Conservation (phyloP, 2,113 vertebrate species). For the Cisticola juncidis region DNA sequence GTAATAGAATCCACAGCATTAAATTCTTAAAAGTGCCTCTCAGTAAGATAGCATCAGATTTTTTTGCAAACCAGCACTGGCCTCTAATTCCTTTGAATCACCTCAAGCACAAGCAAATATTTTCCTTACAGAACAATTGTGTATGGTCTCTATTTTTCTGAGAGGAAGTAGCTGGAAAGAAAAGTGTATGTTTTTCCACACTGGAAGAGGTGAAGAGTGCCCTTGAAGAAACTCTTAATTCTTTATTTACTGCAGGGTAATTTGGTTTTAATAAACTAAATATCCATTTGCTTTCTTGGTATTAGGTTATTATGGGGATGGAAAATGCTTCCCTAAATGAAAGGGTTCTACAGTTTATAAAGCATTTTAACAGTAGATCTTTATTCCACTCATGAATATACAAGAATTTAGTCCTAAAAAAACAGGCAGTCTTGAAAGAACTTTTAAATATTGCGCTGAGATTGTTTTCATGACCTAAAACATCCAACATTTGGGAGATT, state of each 20-base stretch:
- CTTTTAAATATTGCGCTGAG: background rate
- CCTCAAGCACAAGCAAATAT: background rate
- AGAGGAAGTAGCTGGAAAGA: background rate
- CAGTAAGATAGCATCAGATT: background rate
- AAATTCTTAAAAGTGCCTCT: background rate
- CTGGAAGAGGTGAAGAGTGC: background rate
- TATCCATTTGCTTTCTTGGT: background rate
- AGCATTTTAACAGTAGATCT: conserved; percentile 17
- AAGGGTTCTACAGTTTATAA: background rate
- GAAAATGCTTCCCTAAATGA: conserved; percentile 30
- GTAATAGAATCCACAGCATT: background rate
- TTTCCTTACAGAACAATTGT: background rate
- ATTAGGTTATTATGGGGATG: background rate
- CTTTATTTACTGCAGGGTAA: background rate
- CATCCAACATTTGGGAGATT: background rate
- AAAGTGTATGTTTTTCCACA: background rate
- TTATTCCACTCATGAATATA: background rate
- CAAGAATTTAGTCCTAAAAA: background rate
- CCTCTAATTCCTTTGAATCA: background rate
- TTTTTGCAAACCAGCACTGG: background rate
- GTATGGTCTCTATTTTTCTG: background rate
- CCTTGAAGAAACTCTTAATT: background rate
- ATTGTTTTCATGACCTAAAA: background rate
- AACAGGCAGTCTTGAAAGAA: conserved; percentile 1
- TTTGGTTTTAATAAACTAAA: conserved; percentile 33